These are phyloP conservation scores for Falcunculus frontatus DNA, from an alignment of 2,113 vertebrate species.

Conservation along the genomic window DNA sequence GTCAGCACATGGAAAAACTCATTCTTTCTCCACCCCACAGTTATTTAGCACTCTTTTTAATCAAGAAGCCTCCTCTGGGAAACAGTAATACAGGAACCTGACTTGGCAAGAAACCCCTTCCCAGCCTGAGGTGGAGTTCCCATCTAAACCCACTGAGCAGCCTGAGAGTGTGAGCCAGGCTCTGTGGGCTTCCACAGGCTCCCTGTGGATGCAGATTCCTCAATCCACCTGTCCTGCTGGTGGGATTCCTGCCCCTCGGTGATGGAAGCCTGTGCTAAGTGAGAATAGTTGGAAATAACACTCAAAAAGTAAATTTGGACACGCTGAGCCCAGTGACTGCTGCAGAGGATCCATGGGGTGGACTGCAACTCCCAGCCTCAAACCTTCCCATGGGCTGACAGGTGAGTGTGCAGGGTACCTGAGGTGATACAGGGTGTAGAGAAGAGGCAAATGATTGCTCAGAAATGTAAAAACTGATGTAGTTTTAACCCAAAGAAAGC, in stretches of 20 bases:
- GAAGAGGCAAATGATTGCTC: neutral
- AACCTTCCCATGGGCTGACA: fast-evolving
- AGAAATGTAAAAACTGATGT: neutral
- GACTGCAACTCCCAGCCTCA: neutral
- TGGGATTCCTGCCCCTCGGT: fast-evolving
- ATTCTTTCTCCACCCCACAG: neutral
- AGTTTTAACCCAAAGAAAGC: neutral
- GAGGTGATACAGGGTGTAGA: neutral
- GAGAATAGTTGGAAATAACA: neutral
- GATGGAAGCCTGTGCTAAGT: no score
- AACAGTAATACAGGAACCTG: neutral
- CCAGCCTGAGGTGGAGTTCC: neutral
- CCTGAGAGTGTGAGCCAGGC: neutral
- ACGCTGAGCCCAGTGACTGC: neutral
- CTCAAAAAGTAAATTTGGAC: neutral
- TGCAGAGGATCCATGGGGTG: fast-evolving
- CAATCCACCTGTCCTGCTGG: neutral
- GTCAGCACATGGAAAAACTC: neutral
- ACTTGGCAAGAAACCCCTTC: neutral
- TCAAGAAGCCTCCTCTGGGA: neutral
- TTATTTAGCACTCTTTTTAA: neutral
- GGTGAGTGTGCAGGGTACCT: neutral
- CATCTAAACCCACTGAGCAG: neutral
- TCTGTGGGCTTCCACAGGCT: neutral
- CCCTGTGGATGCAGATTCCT: neutral